Evolutionary conservation across 2,113 vertebrate genomes (phyloP), one percentile per base, ranked within the genome.

Genomic region (Rhynchomys soricoides): DNA sequence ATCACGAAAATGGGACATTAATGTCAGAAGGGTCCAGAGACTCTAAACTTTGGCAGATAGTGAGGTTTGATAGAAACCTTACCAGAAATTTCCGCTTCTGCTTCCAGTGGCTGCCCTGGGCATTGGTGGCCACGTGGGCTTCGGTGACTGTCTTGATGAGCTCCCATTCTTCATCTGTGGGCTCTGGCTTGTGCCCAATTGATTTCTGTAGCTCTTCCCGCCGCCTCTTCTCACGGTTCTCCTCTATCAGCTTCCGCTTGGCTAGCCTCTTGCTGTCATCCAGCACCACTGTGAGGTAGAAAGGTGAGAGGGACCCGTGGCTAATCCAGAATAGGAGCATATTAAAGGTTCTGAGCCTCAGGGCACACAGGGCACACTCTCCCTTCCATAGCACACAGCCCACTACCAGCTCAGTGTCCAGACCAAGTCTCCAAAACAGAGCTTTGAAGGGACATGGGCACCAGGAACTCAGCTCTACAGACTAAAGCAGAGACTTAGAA

Each of bases 1-100:
- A 0, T 34, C 66, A 29, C 2, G 26, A 43, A 73, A 55, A 43
- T 2, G 24, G 29, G 11, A 3, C 2, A 26, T 3, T 21, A 0
- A 22, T 0, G 26, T 3, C 37, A 6, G 37, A 9, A 4, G 34
- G n/a, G 37, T 37, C 8, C 22, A 1, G 43, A n/a, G 45, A 17
- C 11, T 21, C 62, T 1, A 57, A 83, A 24, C 15, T 12, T 37
- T 73, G 43, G 52, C 10, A 29, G 1, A 34, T 2, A 22, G 5
- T 1, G n/a, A 50, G 75, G 66, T 0, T 7, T 1, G 55, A n/a
- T 0, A 45, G 45, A n/a, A 55, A 50, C 34, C 97, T 97, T 99
- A 99, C 99, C 99, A 99, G 98, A 98, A 99, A 99, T 98, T 99
- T 99, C 97, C 99, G 98, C 86, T 99, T 99, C 98, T 99, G 99